Base-by-base conservation (phyloP, 2,797 vertebrate species). In the Semaprochilodus insignis region DNA sequence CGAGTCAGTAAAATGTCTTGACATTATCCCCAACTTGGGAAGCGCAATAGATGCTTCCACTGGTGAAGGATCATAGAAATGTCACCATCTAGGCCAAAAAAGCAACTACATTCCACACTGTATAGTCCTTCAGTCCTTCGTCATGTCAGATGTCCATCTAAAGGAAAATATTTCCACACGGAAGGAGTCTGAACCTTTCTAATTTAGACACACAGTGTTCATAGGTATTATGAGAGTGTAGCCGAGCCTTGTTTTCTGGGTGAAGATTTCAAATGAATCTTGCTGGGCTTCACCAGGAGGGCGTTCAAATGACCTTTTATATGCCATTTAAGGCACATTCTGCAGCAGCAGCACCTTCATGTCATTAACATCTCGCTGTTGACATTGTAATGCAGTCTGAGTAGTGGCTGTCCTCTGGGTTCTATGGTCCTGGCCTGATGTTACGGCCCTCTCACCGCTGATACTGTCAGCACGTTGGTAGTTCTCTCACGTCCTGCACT, bases 401-500 rank as follows among this genome's bases (percentile, higher is more conserved):
- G 48, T 78, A 69, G 72, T 31, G 19, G 6, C 36, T 67, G 81
- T 82, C 74, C 67, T 59, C 60, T 71, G 69, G 66, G 74, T 70
- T 77, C 72, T 59, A 21, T 69, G 52, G 66, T 51, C 34, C 80
- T 55, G 67, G 52, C 60, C 44, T 80, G 54, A 76, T 79, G 66
- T 80, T 74, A 63, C 60, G 78, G 79, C 36, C 74, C 59, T 51
- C 55, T 73, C 65, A 21, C 60, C 52, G 36, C 80, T 77, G 74
- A 73, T 62, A 67, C 73, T 69, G 71, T 75, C 74, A 84, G 78
- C 34, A 74, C 27, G 71, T 89, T 86, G 82, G 80, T 51, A 89
- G 87, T 89, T 87, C 78, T 52, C 82, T 87, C 86, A 88, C 84
- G 74, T 87, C 59, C 71, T 31, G 62, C 80, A 73, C 78, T 78